Base-by-base conservation (phyloP, 2,113 vertebrate genomes). In the Tricholaema leucomelas region DNA sequence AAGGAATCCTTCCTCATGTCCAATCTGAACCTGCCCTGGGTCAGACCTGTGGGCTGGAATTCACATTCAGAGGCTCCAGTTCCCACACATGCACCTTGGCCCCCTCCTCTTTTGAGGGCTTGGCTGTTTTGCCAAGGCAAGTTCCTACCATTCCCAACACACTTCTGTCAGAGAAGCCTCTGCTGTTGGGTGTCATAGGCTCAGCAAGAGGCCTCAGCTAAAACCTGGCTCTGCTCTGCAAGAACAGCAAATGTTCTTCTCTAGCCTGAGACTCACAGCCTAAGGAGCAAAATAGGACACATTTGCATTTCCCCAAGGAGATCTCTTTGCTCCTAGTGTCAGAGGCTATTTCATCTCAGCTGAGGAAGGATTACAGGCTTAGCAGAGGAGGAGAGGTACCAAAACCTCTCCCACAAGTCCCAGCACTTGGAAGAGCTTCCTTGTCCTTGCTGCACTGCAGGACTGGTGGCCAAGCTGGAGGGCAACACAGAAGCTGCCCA, bases 271-370 rank as follows among this genome's bases (percentile, higher is more conserved):
- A 63, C 11, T 71, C 73, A 44, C 63, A 73, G 72, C 42, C 50
- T 48, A 42, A 35, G 28, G 6, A 67, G 36, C 46, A 77, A 59
- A 67, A 54, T 9, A 80, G 61, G 64, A 71, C 44, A 54, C 46
- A 75, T 71, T 88, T 73, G 46, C 60, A 74, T 81, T 38, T 89
- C 42, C 72, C 58, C 27, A 20, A n/a, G 78, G 71, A 86, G 44
- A 81, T 50, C 31, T 33, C 9, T 71, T 72, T 91, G 59, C 61
- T 91, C 35, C 27, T 60, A 48, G 42, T 87, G 81, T 71, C 75
- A 69, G 74, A 79, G 71, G 74, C 38, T 69, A 36, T 64, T 75
- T 81, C 54, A 16, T 20, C 2, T 2, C 70, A 75, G 54, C 35
- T 21, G 3, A 46, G n/a, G 63, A 69, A 72, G 30, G 58, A 84